Evolutionary conservation across 2,888 invertebrate genomes (phyloP).

Genomic region (Melinaea marsaeus): DNA sequence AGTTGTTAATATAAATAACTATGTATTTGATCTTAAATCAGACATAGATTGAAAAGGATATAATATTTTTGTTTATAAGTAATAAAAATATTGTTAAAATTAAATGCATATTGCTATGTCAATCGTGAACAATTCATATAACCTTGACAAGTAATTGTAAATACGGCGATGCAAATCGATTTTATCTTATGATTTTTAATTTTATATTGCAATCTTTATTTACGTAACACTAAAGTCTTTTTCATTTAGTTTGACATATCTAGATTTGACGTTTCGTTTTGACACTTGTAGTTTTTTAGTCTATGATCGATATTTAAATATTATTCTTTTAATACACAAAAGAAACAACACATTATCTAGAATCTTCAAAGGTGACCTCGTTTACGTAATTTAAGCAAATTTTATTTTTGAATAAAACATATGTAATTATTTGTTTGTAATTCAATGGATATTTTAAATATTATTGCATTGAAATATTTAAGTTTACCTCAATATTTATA

Average conservation of each 20-base stretch:
- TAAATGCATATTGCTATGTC: slow-evolving; percentile 20
- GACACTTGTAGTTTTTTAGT: too few species aligned
- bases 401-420: neutral
- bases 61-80: slow-evolving; percentile 2
- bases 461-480: too few species aligned
- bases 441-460: slow-evolving; percentile 3
- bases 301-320: too few species aligned
- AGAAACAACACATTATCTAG: neutral
- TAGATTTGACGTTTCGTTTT: too few species aligned
- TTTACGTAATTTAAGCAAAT: neutral
- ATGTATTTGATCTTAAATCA: too few species aligned
- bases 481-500: too few species aligned
- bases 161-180: slow-evolving; percentile 4
- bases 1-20: slow-evolving; percentile 12
- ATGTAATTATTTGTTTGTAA: neutral
- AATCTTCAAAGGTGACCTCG: slow-evolving; percentile 3
- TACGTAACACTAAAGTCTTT: neutral
- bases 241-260: neutral
- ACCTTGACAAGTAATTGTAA: slow-evolving; percentile 28
- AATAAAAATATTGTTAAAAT: slow-evolving; percentile 7
- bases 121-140: slow-evolving; percentile 24
- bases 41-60: too few species aligned
- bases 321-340: too few species aligned
- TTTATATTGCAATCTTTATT: neutral
- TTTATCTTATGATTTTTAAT: slow-evolving; percentile 6